Conservation (phyloP, 2,888 invertebrate species). For the Dyspetes luteomarginatus region DNA sequence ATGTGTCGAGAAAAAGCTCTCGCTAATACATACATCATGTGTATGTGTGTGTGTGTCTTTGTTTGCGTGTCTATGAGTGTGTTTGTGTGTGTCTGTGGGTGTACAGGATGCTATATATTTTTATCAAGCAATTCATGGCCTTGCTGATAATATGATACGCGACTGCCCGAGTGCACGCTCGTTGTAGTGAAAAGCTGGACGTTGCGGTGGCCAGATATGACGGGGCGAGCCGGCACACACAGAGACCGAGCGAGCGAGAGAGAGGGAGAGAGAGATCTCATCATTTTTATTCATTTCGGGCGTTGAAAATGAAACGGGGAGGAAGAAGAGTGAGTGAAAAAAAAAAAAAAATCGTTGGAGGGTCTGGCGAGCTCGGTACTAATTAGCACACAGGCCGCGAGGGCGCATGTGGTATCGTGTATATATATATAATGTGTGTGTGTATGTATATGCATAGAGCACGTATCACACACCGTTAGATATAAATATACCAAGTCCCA, state of each 20-base stretch:
- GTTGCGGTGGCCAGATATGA: conserved; percentile 30
- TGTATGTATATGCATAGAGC: conserved; percentile 9
- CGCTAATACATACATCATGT: too few relatives aligned
- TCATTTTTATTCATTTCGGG: conserved; percentile 67
- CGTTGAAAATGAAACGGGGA: conserved; percentile 62
- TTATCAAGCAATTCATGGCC: conserved; percentile 32
- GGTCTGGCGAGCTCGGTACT: conserved; percentile 63
- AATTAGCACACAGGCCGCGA: conserved; percentile 63
- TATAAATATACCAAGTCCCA: conserved; percentile 47
- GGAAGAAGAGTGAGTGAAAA: conserved; percentile 37
- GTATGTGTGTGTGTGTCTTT: background rate
- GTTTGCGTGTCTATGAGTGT: background rate
- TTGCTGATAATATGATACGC: conserved; percentile 42
- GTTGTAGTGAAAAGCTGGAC: conserved; percentile 40
- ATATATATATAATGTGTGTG: conserved; percentile 24
- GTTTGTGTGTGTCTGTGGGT: background rate
- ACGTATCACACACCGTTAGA: conserved; percentile 7
- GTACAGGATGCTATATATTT: conserved; percentile 32
- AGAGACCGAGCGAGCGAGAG: conserved; percentile 1
- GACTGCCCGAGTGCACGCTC: conserved; percentile 5
- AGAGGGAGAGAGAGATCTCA: conserved; percentile 51
- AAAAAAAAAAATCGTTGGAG: conserved; percentile 70
- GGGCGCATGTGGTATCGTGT: conserved; percentile 54
- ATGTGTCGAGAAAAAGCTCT: conserved; percentile 14
- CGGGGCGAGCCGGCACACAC: conserved; percentile 28